phyloP scores from a whole-genome alignment of 2,888 invertebrate genomes.

The Invenusta paracnida region DNA sequence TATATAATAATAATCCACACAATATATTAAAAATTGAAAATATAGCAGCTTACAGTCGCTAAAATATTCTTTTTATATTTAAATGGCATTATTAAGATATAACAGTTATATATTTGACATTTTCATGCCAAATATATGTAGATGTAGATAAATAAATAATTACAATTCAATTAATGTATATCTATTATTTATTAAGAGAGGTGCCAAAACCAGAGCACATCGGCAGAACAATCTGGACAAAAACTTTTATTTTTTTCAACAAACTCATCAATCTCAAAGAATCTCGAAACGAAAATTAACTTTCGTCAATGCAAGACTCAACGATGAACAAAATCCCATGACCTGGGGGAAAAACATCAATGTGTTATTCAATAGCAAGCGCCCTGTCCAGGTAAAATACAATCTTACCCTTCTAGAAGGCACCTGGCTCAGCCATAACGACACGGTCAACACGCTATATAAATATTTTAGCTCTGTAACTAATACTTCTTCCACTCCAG shows the following conservation, averaged over 20 bases:
- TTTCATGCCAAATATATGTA: too few species aligned
- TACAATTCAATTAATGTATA: too few species aligned
- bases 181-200: too few species aligned
- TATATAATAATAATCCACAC: too few species aligned
- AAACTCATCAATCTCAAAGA: slow-evolving; percentile 10
- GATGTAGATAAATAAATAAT: too few species aligned
- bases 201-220: neutral
- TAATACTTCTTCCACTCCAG: neutral
- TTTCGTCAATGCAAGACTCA: neutral
- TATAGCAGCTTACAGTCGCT: too few species aligned
- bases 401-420: slow-evolving; percentile 18
- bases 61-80: too few species aligned
- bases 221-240: neutral
- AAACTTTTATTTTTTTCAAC: neutral
- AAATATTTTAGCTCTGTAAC: slow-evolving; percentile 7
- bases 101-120: too few species aligned
- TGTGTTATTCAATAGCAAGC: slow-evolving; percentile 11
- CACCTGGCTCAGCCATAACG: slow-evolving; percentile 16
- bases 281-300: neutral
- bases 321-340: neutral
- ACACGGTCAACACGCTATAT: neutral
- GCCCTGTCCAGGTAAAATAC: slow-evolving; percentile 8
- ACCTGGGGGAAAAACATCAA: neutral
- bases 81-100: too few species aligned
- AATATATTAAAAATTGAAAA: too few species aligned